Conservation (phyloP, 2,888 invertebrate species). For the Julus scandinavius region DNA sequence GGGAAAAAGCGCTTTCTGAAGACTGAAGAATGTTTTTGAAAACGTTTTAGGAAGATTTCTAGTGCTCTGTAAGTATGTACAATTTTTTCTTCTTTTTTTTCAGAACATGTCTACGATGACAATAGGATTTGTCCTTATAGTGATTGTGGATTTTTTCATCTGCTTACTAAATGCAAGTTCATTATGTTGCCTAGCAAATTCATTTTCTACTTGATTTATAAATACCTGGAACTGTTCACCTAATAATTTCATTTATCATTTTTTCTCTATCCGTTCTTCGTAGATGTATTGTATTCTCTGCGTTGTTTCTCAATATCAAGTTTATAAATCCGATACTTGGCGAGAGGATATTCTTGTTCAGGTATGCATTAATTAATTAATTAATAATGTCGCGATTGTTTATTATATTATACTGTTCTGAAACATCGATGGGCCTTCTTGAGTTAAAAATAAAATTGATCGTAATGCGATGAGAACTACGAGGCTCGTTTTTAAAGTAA, state of each 20-base stretch:
- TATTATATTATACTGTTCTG: background rate
- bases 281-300: slow-evolving; percentile 49
- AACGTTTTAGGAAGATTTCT: too few species aligned
- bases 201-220: background rate
- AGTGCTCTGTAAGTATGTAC: too few species aligned
- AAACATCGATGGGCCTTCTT: too few species aligned
- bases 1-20: too few species aligned
- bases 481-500: too few species aligned
- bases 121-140: slow-evolving; percentile 16
- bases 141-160: slow-evolving; percentile 47
- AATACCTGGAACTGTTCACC: background rate
- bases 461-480: too few species aligned
- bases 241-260: background rate
- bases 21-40: too few species aligned
- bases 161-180: slow-evolving; percentile 36
- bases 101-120: background rate
- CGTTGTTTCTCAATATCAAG: slow-evolving; percentile 51
- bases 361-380: background rate
- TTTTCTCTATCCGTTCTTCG: background rate
- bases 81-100: slow-evolving; percentile 4
- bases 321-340: slow-evolving; percentile 1
- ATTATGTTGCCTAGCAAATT: background rate
- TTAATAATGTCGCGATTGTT: too few species aligned
- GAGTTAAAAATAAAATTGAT: too few species aligned
- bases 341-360: slow-evolving; percentile 24